Conservation (phyloP, 2,888 invertebrate genomes). For the Cryptophagus acutangulus region DNA sequence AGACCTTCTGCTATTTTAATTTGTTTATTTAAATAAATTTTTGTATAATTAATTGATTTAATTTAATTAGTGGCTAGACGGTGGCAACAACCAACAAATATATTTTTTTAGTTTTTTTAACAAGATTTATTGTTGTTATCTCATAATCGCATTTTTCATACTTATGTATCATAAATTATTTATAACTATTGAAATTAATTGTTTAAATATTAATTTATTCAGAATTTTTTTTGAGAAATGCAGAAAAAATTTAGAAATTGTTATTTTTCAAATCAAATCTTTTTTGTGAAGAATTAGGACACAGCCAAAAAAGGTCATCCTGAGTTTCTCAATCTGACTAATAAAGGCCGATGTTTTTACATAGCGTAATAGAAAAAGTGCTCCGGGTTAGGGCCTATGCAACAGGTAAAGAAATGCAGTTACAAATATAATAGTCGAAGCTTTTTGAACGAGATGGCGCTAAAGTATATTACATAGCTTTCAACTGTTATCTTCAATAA, state of each 20-base stretch:
- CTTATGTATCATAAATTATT: too few relatives aligned
- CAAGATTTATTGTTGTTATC: slow-evolving; percentile 1
- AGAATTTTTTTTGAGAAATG: slow-evolving; percentile 1
- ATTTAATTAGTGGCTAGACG: too few relatives aligned
- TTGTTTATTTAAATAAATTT: slow-evolving; percentile 9
- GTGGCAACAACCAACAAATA: too few relatives aligned
- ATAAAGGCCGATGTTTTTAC: slow-evolving; percentile 2
- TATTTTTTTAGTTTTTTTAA: too few relatives aligned
- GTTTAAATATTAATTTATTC: neutral
- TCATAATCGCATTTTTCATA: slow-evolving; percentile 13
- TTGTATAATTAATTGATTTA: too few relatives aligned
- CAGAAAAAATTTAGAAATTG: neutral
- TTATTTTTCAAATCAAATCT: neutral
- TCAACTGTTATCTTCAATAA: too few relatives aligned
- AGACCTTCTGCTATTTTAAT: too few relatives aligned
- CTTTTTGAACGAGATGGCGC: slow-evolving; percentile 3
- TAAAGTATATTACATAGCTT: too few relatives aligned
- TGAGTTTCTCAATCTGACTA: slow-evolving; percentile 1
- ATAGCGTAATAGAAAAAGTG: slow-evolving; percentile 1
- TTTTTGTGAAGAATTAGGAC: slow-evolving; percentile 10
- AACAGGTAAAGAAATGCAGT: slow-evolving; percentile 8
- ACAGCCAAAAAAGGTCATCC: slow-evolving; percentile 13
- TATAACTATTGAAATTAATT: too few relatives aligned
- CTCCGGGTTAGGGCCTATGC: slow-evolving; percentile 1
- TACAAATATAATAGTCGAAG: slow-evolving; percentile 3